Base-by-base conservation (phyloP, 1,140 invertebrate genomes). In the Trichonephila clavipes region DNA sequence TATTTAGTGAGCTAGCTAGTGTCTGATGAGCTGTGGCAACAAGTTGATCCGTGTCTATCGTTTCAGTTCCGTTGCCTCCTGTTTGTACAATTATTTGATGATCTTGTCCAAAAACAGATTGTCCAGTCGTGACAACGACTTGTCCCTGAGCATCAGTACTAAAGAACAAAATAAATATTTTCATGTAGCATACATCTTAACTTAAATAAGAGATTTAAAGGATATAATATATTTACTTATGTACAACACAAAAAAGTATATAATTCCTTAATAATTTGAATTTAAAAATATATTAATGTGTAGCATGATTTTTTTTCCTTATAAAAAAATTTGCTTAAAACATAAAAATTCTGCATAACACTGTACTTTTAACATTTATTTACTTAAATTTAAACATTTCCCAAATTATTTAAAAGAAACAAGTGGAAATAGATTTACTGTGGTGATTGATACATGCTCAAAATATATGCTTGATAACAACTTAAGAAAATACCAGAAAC, bases 61-160 rank as follows among this genome's bases (percentile, higher is more conserved):
- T 91, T 59, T 94, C 93, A 24, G 64, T 72, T 44, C 88, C 94
- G 87, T 85, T 77, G 7, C 89, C 89, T 59, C 88, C 82, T n/a
- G 88, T 94, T 28, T 94, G 94, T 10, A 94, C 82, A 58, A 94
- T 94, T 58, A 94, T 94, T 87, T 94, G 94, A 21, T 94, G 88
- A 64, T 94, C 88, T 61, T 72, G 61, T 24, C 83, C 94, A 77
- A 94, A 91, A 21, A 92, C 59, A 64, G 44, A 21, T n/a, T 87
- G 83, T 10, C 89, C 89, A 77, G 89, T 59, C 18, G 89, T 81
- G 19, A 94, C 89, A 72, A 90, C 82, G 12, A 88, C 89, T 91
- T 94, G 94, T 0, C 88, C 89, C 58, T 94, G 88, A 64, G 18
- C 69, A 90, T 94, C 83, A 88, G 88, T 61, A 16, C 94, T 94